Percentiles rank a stretch among this genome's conserved stretches.
Evolutionary conservation across 2,888 invertebrate genomes (phyloP).

Genomic region (Muschampia staudingeri): DNA sequence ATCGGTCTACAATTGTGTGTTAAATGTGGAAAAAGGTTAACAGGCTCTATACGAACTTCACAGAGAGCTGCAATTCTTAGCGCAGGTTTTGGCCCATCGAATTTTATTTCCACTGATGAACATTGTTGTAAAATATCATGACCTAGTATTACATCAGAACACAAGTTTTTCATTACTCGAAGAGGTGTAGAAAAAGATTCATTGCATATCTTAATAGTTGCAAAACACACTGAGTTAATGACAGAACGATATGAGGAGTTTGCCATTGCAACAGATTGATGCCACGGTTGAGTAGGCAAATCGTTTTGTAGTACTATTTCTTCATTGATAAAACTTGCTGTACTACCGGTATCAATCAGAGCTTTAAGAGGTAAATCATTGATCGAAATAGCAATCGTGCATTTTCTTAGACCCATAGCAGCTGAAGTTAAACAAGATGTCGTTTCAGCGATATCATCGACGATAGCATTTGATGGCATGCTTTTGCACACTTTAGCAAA

Average conservation of each 20-base stretch:
- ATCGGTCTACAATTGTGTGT: not conserved
- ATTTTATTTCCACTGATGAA: constrained; percentile 24
- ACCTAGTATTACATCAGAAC: constrained; percentile 13
- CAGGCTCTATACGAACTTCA: constrained; percentile 3
- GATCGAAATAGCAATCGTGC: not conserved
- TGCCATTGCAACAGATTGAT: constrained; percentile 5
- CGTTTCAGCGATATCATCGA: not conserved
- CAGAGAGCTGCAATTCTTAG: constrained; percentile 12
- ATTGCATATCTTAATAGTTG: constrained; percentile 1
- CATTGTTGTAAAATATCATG: constrained; percentile 15
- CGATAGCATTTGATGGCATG: constrained; percentile 6
- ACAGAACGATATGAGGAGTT: not conserved
- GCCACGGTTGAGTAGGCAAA: not conserved
- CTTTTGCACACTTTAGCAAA: constrained; percentile 14
- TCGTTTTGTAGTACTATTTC: constrained; percentile 1
- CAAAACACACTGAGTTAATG: not conserved
- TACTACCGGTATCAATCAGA: not conserved
- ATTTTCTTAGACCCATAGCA: not conserved
- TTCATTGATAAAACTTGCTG: constrained; percentile 2
- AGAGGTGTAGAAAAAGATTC: constrained; percentile 23
- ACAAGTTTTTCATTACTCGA: constrained; percentile 15
- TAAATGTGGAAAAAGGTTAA: constrained; percentile 13
- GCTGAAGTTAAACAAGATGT: not conserved
- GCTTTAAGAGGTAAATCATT: constrained; percentile 3
- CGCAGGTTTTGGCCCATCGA: constrained; percentile 15